Conservation (phyloP, 2,888 invertebrate species). For the Andricus quercusramuli region DNA sequence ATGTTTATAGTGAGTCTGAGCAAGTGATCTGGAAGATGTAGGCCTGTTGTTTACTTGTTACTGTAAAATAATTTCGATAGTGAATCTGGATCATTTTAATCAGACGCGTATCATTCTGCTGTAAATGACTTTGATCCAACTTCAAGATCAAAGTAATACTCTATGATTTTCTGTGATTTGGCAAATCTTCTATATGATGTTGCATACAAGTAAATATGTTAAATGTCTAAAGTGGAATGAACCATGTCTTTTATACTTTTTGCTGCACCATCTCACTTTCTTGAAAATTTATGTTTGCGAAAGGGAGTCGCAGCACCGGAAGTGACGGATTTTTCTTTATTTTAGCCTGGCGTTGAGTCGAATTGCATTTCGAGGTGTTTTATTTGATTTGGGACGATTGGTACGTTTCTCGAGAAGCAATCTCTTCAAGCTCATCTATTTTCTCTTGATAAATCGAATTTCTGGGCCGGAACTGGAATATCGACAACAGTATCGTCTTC, state of each 20-base stretch:
- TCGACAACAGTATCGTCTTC: constrained; percentile 3
- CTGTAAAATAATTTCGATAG: too few species aligned
- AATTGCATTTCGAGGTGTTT: not conserved
- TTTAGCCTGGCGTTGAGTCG: not conserved
- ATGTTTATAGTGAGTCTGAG: too few species aligned
- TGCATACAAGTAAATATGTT: not conserved
- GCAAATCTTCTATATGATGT: too few species aligned
- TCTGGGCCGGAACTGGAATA: not conserved
- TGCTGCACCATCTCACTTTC: not conserved
- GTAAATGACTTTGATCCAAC: too few species aligned
- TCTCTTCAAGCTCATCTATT: not conserved
- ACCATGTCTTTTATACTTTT: not conserved
- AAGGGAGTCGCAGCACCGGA: constrained; percentile 7
- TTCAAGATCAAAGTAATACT: too few species aligned
- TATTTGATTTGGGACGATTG: constrained; percentile 27
- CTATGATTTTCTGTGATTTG: not conserved
- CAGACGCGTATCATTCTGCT: too few species aligned
- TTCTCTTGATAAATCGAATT: constrained; percentile 6
- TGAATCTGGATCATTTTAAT: too few species aligned
- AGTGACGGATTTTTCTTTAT: constrained; percentile 12
- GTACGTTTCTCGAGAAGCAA: not conserved
- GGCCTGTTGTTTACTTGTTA: too few species aligned
- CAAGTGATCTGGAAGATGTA: too few species aligned
- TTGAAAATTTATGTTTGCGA: not conserved
- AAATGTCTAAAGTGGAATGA: not conserved